Evolutionary conservation across 2,888 invertebrate species (phyloP).

Genomic region (Azorinus chamasolen): DNA sequence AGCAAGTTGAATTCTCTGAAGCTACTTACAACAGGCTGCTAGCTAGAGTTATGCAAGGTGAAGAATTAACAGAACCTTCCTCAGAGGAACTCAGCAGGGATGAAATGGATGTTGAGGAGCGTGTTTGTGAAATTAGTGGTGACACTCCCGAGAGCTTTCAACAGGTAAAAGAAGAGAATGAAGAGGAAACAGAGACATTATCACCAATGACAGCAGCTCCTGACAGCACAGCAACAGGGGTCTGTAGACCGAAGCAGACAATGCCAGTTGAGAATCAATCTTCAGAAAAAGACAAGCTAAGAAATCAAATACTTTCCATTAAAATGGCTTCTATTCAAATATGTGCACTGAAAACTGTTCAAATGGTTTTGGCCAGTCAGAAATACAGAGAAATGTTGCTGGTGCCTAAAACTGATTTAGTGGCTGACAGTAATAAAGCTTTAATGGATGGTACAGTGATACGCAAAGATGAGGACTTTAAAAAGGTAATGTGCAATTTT

Average conservation of each 20-base stretch:
- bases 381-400: slow-evolving; percentile 88
- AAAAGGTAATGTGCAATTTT: slow-evolving; percentile 76
- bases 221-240: background rate
- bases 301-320: slow-evolving; percentile 38
- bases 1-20: too few species aligned
- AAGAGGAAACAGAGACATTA: background rate
- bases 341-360: slow-evolving; percentile 88
- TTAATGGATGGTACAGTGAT: slow-evolving; percentile 74
- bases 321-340: slow-evolving; percentile 87
- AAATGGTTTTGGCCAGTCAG: slow-evolving; percentile 88
- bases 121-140: too few species aligned
- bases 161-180: background rate
- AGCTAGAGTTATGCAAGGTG: too few species aligned
- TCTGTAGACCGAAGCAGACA: slow-evolving; percentile 42
- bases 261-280: background rate
- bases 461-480: slow-evolving; percentile 79
- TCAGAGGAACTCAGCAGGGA: too few species aligned
- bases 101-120: too few species aligned
- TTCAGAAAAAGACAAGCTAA: slow-evolving; percentile 15
- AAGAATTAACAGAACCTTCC: too few species aligned
- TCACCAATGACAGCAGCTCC: background rate
- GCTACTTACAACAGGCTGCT: too few species aligned
- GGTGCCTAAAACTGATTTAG: slow-evolving; percentile 86
- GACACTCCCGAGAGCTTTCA: too few species aligned
- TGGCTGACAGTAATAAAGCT: slow-evolving; percentile 74